Conservation (phyloP, 1,140 invertebrate species). For the Armadillidium nasatum region DNA sequence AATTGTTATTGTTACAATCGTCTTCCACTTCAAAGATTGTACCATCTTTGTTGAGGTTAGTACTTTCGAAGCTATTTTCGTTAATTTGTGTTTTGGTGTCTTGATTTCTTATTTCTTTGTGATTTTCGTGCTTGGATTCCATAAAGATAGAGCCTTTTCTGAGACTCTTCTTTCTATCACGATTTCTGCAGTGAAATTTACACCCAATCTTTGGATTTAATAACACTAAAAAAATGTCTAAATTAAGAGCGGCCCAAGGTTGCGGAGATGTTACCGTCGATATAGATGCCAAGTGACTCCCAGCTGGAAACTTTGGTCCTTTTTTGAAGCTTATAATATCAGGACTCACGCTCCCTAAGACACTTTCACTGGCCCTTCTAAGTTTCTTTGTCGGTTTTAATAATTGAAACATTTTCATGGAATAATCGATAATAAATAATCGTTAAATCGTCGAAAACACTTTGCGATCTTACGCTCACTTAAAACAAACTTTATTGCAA, state of each 20-base stretch:
- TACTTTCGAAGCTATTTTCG: too few species aligned
- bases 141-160: neutral
- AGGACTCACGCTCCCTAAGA: neutral
- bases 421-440: too few species aligned
- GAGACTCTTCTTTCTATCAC: neutral
- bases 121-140: neutral
- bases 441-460: too few species aligned
- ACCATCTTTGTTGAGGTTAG: too few species aligned
- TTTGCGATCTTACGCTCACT: too few species aligned
- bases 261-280: conserved; percentile 30
- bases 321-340: neutral
- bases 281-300: conserved; percentile 25
- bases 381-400: neutral
- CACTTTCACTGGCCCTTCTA: neutral
- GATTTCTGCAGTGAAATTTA: neutral
- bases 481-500: too few species aligned
- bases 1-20: too few species aligned
- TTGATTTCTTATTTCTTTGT: too few species aligned
- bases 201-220: conserved; percentile 31
- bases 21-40: too few species aligned
- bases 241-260: conserved; percentile 40
- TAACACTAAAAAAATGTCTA: conserved; percentile 37
- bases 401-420: neutral
- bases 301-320: neutral
- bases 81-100: too few species aligned